Evolutionary conservation across 2,113 vertebrate species (phyloP), one percentile per base, ranked within the genome.

Genomic region (Lathamus discolor): DNA sequence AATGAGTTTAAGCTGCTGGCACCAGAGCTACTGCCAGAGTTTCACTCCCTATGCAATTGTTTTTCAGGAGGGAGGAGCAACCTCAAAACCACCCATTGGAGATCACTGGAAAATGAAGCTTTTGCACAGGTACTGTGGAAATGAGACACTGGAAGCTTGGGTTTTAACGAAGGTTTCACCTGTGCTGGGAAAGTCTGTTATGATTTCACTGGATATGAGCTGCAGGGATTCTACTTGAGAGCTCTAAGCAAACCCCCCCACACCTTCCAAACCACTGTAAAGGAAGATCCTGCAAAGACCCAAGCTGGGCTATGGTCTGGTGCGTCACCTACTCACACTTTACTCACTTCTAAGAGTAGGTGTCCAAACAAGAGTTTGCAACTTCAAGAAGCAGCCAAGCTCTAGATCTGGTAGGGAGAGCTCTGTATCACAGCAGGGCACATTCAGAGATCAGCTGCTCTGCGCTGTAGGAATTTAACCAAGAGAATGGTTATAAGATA

Each of bases 1-100:
- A 95, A 95, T 72, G 94, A 95, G 82, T 93, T 95, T 64, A 91
- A 91, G 88, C 86, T 96, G 92, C 95, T 93, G 95, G 96, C 96
- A 95, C 83, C 76, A 41, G 67, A 41, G 28, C 86, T 90, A 67
- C 61, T 12, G 35, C 46, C 70, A 48, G 88, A 46, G 86, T 91
- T 94, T 86, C 96, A 62, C 92, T 94, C 94, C 79, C 95, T 25
- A 4, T 52, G 92, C 90, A 86, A 92, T 80, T 97, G 92, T 95
- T 94, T 84, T 63, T 74, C 85, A 78, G 94, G 39, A 87, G 74
- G 87, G 74, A 95, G 81, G 84, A 94, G 70, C 61, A 54, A 49
- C 31, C 43, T 14, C 11, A 79, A 75, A 78, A 28, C 14, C 31
- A 20, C 35, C 66, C 22, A 35, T 35, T 78, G 48, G 11, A 69